These are phyloP conservation scores for Phainopepla nitens DNA, from an alignment of 2,113 vertebrate species.

Conservation along the genomic window DNA sequence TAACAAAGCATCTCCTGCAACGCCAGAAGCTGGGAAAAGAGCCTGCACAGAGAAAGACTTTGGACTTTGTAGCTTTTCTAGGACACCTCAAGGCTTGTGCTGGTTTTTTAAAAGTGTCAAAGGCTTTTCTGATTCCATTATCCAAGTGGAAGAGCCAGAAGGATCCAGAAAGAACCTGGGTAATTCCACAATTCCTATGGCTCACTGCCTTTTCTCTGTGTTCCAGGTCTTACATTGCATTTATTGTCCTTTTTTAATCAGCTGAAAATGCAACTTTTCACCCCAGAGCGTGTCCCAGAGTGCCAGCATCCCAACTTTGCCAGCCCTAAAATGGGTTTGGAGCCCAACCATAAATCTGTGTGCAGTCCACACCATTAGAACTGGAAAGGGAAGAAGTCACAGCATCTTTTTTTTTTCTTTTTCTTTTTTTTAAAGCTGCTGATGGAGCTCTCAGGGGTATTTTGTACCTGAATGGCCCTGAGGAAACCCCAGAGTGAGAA, in stretches of 20 bases:
- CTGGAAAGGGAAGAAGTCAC: background rate
- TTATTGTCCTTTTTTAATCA: background rate
- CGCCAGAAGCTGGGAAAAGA: background rate
- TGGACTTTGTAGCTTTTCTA: background rate
- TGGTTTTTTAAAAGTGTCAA: background rate
- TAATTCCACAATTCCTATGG: background rate
- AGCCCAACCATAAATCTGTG: background rate
- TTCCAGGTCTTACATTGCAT: background rate
- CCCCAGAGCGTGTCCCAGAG: background rate
- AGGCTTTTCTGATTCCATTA: background rate
- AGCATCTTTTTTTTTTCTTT: background rate
- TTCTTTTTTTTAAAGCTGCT: background rate
- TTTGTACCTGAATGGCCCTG: background rate
- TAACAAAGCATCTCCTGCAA: background rate
- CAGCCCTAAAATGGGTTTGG: background rate
- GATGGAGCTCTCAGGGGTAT: background rate
- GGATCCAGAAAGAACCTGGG: accelerated
- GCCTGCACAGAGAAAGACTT: background rate
- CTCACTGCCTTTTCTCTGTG: background rate
- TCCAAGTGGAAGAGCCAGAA: background rate
- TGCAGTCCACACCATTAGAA: background rate
- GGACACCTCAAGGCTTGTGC: background rate
- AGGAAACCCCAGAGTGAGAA: background rate
- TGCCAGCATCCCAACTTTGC: background rate
- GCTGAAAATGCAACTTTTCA: background rate